A percentile compares a stretch with the other conserved stretches of the same genome.
These are phyloP conservation scores for Amiota minor DNA, from an alignment of 2,888 invertebrate species.

Conservation along the genomic window DNA sequence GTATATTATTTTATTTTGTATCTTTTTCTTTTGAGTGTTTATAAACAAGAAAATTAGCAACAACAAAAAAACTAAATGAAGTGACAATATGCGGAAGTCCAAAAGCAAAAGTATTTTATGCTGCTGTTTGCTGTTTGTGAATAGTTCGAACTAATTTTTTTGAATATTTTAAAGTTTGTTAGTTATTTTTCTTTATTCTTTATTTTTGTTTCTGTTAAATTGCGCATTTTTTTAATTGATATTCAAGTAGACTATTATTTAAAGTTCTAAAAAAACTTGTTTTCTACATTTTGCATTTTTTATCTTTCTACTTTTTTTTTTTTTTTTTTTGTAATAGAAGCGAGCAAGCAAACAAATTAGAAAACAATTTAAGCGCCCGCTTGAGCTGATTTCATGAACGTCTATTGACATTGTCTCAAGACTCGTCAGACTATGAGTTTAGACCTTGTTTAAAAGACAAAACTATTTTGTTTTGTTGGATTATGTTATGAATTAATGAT, in stretches of 20 bases:
- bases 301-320: too few species aligned
- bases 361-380: too few species aligned
- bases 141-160: not conserved
- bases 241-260: not conserved
- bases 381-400: slow-evolving; percentile 15
- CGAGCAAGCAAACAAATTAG: not conserved
- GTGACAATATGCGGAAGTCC: slow-evolving; percentile 25
- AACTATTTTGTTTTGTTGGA: slow-evolving; percentile 7
- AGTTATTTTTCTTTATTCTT: not conserved
- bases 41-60: slow-evolving; percentile 7
- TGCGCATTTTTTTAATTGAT: not conserved
- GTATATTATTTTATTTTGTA: slow-evolving; percentile 18
- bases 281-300: not conserved
- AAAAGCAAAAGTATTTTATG: not conserved
- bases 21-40: slow-evolving; percentile 35
- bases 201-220: not conserved
- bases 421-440: not conserved
- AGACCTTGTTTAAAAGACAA: slow-evolving; percentile 17
- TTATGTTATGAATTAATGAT: slow-evolving; percentile 44
- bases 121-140: not conserved
- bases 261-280: not conserved
- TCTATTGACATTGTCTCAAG: not conserved
- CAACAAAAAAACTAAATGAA: slow-evolving; percentile 40
- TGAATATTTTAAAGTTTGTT: not conserved
- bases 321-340: not conserved